A percentile compares a stretch with the other conserved stretches of the same genome.
Conservation (phyloP, 1,140 invertebrate species). For the Palaemon carinicauda region DNA sequence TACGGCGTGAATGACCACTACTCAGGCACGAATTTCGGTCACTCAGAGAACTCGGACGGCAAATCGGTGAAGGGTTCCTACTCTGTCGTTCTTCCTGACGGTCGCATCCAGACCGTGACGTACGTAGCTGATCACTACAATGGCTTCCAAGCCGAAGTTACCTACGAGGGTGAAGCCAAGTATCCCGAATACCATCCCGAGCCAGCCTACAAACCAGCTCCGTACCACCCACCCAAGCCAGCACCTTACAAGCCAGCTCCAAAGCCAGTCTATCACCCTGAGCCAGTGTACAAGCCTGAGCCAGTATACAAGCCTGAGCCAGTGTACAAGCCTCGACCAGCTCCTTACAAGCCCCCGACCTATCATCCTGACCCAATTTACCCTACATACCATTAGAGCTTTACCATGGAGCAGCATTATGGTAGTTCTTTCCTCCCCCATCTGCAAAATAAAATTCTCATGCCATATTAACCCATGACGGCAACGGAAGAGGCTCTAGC, state of each 20-base stretch:
- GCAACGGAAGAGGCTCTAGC: too few species aligned
- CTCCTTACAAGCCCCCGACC: conserved; percentile 6
- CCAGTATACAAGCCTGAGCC: conserved; percentile 49
- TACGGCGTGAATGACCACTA: conserved; percentile 61
- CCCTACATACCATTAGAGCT: not conserved
- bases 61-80: conserved; percentile 61
- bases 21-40: conserved; percentile 60
- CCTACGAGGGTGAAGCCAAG: conserved; percentile 58
- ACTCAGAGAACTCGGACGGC: conserved; percentile 61
- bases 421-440: too few species aligned
- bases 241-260: conserved; percentile 49
- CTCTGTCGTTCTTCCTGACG: conserved; percentile 62
- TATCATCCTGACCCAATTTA: not conserved
- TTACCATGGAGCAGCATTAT: not conserved
- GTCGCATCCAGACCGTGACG: conserved; percentile 61
- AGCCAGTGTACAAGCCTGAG: conserved; percentile 47
- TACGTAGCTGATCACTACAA: conserved; percentile 61
- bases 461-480: too few species aligned
- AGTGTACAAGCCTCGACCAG: conserved; percentile 44
- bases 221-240: conserved; percentile 38
- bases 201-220: conserved; percentile 54
- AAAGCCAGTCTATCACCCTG: conserved; percentile 37
- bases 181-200: conserved; percentile 56
- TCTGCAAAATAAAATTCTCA: too few species aligned
- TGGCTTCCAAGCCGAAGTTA: conserved; percentile 61